These are phyloP conservation scores for Lapara coniferarum DNA, from an alignment of 2,888 invertebrate genomes.

Conservation along the genomic window DNA sequence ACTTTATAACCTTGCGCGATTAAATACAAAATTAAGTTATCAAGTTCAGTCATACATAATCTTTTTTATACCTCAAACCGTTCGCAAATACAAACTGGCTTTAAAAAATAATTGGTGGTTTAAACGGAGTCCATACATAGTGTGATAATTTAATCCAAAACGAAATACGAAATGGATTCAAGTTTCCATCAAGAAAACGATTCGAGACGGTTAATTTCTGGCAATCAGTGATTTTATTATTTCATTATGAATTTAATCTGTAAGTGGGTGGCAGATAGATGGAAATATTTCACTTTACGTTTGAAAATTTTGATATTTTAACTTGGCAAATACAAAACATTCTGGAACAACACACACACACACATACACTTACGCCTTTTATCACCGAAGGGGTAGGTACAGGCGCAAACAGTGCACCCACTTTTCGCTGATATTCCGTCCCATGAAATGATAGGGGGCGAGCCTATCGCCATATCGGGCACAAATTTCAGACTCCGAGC, in stretches of 20 bases:
- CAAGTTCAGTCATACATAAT: background rate
- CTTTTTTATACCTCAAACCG: background rate
- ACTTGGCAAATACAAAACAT: background rate
- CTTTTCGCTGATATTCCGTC: no score
- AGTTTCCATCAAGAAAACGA: slow-evolving; percentile 18
- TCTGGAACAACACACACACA: no score
- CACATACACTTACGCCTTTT: no score
- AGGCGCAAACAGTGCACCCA: no score
- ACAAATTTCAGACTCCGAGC: no score
- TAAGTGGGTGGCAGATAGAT: slow-evolving; percentile 24
- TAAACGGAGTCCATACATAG: slow-evolving; percentile 10
- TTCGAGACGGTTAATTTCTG: slow-evolving; percentile 21
- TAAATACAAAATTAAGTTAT: slow-evolving; percentile 5
- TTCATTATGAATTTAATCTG: slow-evolving; percentile 21
- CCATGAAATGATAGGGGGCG: no score
- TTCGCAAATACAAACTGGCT: background rate
- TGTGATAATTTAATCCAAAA: slow-evolving; percentile 14
- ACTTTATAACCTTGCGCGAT: background rate
- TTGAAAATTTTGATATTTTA: background rate
- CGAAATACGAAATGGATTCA: slow-evolving; percentile 7
- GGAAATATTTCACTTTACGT: background rate
- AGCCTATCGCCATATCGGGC: no score
- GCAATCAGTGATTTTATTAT: slow-evolving; percentile 26
- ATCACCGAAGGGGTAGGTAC: no score
- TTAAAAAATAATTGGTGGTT: background rate